phyloP scores from a whole-genome alignment of 1,140 invertebrate species.

The Orius insidiosus region DNA sequence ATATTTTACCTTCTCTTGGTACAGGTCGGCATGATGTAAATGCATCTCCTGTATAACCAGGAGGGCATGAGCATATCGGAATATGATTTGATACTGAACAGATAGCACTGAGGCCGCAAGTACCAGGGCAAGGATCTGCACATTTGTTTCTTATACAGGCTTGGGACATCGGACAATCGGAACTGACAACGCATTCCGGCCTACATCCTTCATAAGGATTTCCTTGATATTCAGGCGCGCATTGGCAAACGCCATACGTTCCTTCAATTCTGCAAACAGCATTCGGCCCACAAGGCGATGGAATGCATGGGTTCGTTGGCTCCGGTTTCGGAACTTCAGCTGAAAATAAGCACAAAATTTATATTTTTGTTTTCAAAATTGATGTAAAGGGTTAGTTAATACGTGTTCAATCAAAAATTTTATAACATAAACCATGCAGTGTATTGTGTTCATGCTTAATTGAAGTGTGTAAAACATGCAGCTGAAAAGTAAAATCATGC shows the following conservation, averaged over 20 bases:
- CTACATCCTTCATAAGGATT: slow-evolving; percentile 60
- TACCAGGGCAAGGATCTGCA: slow-evolving; percentile 61
- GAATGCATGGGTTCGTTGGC: slow-evolving; percentile 39
- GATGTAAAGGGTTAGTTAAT: neutral
- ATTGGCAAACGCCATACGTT: slow-evolving; percentile 41
- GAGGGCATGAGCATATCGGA: slow-evolving; percentile 50
- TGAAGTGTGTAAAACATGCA: neutral
- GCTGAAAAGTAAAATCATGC: neutral
- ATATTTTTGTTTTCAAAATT: slow-evolving; percentile 1
- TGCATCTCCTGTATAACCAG: slow-evolving; percentile 39
- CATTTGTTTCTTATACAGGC: slow-evolving; percentile 67
- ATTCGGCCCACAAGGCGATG: slow-evolving; percentile 55
- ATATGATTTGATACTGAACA: slow-evolving; percentile 52
- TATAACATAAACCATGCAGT: neutral
- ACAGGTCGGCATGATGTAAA: slow-evolving; percentile 32
- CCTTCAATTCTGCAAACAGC: slow-evolving; percentile 38
- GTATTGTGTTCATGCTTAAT: neutral
- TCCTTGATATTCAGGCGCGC: slow-evolving; percentile 53
- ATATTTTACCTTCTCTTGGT: slow-evolving; percentile 5
- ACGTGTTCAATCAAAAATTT: neutral
- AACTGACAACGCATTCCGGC: slow-evolving; percentile 61
- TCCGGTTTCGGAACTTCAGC: slow-evolving; percentile 23
- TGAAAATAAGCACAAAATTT: slow-evolving; percentile 14
- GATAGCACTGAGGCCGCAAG: slow-evolving; percentile 39
- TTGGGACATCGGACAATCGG: slow-evolving; percentile 55